A percentile compares a stretch with the other conserved stretches of the same genome.
Conservation (phyloP, 2,888 invertebrate genomes). For the Heliconius hortense region DNA sequence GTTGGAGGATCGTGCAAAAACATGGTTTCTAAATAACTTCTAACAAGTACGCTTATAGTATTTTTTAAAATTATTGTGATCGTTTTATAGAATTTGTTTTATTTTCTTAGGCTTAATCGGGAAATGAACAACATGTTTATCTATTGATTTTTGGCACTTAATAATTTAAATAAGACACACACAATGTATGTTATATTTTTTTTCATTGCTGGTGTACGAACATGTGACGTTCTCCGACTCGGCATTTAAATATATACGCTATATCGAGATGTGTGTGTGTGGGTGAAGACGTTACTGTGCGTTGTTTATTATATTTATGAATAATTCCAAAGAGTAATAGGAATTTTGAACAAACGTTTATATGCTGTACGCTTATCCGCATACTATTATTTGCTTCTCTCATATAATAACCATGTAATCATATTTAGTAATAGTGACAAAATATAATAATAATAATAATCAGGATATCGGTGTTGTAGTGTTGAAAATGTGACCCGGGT, state of each 20-base stretch:
- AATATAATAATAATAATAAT: conserved; percentile 53
- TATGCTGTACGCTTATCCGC: conserved; percentile 48
- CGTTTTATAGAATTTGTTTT: conserved; percentile 8
- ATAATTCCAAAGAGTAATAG: conserved; percentile 64
- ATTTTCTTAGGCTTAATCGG: conserved; percentile 3
- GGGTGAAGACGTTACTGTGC: not conserved
- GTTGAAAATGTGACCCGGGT: conserved; percentile 54
- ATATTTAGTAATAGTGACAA: conserved; percentile 59
- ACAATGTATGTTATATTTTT: not conserved
- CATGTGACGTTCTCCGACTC: conserved; percentile 1
- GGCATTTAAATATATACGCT: conserved; percentile 7
- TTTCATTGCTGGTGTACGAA: not conserved
- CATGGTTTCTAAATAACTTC: not conserved
- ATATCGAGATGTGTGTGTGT: conserved; percentile 11
- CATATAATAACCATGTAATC: conserved; percentile 57
- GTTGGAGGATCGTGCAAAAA: not conserved
- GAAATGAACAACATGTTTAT: not conserved
- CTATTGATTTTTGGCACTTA: not conserved
- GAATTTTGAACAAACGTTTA: conserved; percentile 74
- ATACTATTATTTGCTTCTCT: conserved; percentile 45
- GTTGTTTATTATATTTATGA: conserved; percentile 35
- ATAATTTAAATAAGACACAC: not conserved
- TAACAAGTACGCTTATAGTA: conserved; percentile 11
- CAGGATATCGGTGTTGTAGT: conserved; percentile 64
- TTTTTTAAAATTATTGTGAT: conserved; percentile 20